Base-by-base conservation (phyloP, 2,888 invertebrate genomes). In the Zaprionus obscuricornis region DNA sequence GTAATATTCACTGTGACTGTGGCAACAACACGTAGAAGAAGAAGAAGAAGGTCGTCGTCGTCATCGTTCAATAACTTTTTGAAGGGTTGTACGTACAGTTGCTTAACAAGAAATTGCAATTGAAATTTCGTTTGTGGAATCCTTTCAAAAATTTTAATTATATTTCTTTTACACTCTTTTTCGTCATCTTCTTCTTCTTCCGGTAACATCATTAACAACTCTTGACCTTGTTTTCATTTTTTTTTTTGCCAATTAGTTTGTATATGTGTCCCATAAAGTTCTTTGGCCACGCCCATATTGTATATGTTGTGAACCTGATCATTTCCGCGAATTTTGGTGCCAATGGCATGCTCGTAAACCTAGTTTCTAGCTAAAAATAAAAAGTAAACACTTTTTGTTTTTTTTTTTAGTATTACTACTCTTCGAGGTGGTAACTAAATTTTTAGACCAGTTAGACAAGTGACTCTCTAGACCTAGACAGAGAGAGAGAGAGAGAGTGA, bases 341-440 rank as follows among this genome's bases (percentile, higher is more conserved):
- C 64, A 68, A 64, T 66, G 69, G 20, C 50, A 43, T 22, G 75
- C 59, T 78, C 77, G 78, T 82, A 82, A 78, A 82, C 77, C 82
- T 58, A 65, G 74, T 77, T 81, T 74, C 67, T 49, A 60, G 50
- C 45, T 74, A 63, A 68, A 33, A 47, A 8, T 51, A 55, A n/a
- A n/a, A n/a, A n/a, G n/a, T 24, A 37, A 2, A 42, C 65, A 45
- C 37, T 31, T 6, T 16, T n/a, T 13, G 24, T 42, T 20, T 54
- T 43, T 55, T 42, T 45, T 60, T 46, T n/a, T n/a, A n/a, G n/a
- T n/a, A n/a, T n/a, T n/a, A n/a, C n/a, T n/a, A n/a, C n/a, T n/a
- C n/a, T n/a, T n/a, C n/a, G n/a, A n/a, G n/a, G n/a, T n/a, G n/a
- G n/a, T n/a, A n/a, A n/a, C n/a, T n/a, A n/a, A n/a, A n/a, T n/a